phyloP scores from a whole-genome alignment of 2,888 invertebrate species.

The Drosophila villosipedis region DNA sequence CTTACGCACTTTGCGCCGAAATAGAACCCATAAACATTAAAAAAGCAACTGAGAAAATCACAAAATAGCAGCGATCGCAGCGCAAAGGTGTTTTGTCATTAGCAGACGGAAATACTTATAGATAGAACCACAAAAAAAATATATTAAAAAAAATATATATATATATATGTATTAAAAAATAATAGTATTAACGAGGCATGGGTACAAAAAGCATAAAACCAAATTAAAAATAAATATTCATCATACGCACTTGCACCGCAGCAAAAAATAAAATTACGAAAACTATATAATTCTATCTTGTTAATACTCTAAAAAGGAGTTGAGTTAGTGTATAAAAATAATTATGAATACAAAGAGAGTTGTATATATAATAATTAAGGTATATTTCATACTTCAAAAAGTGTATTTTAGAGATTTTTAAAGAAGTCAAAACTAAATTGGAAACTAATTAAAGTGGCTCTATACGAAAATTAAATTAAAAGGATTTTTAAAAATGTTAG shows the following conservation, averaged over 20 bases:
- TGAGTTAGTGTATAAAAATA: background rate
- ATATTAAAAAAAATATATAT: constrained; percentile 5
- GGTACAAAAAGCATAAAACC: constrained; percentile 33
- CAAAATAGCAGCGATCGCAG: constrained; percentile 33
- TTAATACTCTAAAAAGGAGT: constrained; percentile 20
- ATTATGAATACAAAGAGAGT: background rate
- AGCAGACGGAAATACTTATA: constrained; percentile 64
- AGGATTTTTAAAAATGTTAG: background rate
- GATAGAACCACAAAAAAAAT: constrained; percentile 7
- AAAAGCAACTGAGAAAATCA: constrained; percentile 19
- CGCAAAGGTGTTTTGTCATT: constrained; percentile 53
- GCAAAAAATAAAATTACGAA: background rate
- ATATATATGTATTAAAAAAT: constrained; percentile 13
- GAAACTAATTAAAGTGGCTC: background rate
- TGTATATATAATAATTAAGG: background rate
- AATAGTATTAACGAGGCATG: constrained; percentile 37
- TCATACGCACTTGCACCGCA: constrained; percentile 60
- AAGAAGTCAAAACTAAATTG: background rate
- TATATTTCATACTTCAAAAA: background rate
- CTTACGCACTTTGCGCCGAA: constrained; percentile 72
- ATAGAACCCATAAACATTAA: constrained; percentile 52
- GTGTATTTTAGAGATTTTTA: no score
- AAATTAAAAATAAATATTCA: constrained; percentile 58
- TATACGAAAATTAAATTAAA: no score
- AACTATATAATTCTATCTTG: background rate